Evolutionary conservation across 2,113 vertebrate genomes (phyloP).

Genomic region (Parus major): DNA sequence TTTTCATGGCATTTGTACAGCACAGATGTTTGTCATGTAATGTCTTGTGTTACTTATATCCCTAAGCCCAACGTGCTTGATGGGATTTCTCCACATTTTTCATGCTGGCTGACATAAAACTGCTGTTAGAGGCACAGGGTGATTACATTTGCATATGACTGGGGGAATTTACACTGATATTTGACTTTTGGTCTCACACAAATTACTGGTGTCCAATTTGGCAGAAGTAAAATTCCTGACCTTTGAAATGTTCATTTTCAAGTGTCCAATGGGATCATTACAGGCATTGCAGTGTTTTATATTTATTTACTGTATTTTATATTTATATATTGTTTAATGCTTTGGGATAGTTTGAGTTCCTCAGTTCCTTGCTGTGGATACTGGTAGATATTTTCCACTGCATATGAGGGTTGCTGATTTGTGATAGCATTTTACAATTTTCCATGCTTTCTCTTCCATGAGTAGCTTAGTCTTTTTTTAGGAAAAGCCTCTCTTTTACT

Average conservation of each 20-base stretch:
- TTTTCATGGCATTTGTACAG: conserved; percentile 57
- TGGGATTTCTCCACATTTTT: conserved; percentile 60
- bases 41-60: conserved; percentile 27
- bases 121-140: conserved; percentile 30
- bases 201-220: conserved; percentile 76
- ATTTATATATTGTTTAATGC: not conserved
- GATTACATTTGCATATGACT: conserved; percentile 77
- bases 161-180: conserved; percentile 75
- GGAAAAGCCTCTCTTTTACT: conserved; percentile 39
- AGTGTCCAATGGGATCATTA: conserved; percentile 63
- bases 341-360: conserved; percentile 24
- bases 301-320: not conserved
- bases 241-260: conserved; percentile 78
- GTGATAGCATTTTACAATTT: conserved; percentile 18
- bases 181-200: conserved; percentile 77
- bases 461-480: conserved; percentile 9
- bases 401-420: not conserved
- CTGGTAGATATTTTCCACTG: conserved; percentile 17
- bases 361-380: not conserved
- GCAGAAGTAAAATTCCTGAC: conserved; percentile 78
- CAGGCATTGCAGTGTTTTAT: conserved; percentile 65
- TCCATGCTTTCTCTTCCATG: not conserved
- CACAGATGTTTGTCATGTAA: conserved; percentile 10
- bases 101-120: conserved; percentile 35
- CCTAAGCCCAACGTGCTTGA: conserved; percentile 63